Percentiles rank a stretch among this genome's conserved stretches.
Evolutionary conservation across 1,140 invertebrate genomes (phyloP).

Genomic region (Pararge aegeria): DNA sequence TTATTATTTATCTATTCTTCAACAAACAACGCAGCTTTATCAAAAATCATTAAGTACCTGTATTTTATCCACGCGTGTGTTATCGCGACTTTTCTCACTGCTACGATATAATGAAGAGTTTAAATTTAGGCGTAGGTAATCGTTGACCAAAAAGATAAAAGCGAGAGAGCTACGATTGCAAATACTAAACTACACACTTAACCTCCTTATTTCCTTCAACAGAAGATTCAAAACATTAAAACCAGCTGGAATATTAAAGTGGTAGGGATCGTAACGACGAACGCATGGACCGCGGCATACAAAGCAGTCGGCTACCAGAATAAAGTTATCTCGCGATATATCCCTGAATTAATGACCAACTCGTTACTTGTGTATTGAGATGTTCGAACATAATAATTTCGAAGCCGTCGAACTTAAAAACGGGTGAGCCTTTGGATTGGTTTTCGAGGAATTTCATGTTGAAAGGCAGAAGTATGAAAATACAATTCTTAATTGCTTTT

Average conservation of each 20-base stretch:
- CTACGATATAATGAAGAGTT: constrained; percentile 77
- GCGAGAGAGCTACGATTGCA: constrained; percentile 58
- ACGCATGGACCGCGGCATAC: constrained; percentile 73
- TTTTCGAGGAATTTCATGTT: constrained; percentile 11
- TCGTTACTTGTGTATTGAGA: constrained; percentile 78
- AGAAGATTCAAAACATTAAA: constrained; percentile 37
- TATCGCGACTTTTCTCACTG: constrained; percentile 74
- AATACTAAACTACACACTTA: constrained; percentile 22
- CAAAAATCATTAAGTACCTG: constrained; percentile 76
- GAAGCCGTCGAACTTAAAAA: constrained; percentile 51
- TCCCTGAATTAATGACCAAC: constrained; percentile 77
- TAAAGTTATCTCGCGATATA: constrained; percentile 79
- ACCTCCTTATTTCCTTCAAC: constrained; percentile 29
- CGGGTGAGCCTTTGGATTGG: constrained; percentile 3
- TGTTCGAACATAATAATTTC: constrained; percentile 68
- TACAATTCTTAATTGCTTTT: not conserved
- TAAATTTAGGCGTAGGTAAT: constrained; percentile 79
- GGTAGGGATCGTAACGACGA: constrained; percentile 65
- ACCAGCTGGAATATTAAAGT: constrained; percentile 31
- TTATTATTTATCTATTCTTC: constrained; percentile 53
- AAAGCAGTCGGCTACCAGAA: constrained; percentile 79
- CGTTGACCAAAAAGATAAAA: constrained; percentile 79
- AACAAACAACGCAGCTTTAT: constrained; percentile 61
- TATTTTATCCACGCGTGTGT: constrained; percentile 70
- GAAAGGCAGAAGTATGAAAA: not conserved